Evolutionary conservation across 2,797 vertebrate genomes (phyloP), one percentile per base, ranked within the genome.

Genomic region (Hipposideros larvatus): DNA sequence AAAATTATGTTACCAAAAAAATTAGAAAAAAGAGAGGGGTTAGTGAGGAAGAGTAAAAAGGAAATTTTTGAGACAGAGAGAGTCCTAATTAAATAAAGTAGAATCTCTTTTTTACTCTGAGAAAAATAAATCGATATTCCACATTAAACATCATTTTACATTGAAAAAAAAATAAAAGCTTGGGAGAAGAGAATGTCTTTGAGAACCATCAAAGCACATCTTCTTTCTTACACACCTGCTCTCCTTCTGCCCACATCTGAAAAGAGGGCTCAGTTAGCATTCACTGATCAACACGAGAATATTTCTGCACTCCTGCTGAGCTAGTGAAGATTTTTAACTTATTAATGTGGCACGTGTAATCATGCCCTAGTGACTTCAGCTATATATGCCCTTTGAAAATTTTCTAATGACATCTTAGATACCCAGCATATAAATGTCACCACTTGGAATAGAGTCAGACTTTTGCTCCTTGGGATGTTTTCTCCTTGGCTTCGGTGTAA

Each of bases 371-470:
- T 79, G 94, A 92, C 73, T 95, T 83, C 22, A 88, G 82, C 34
- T 90, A 51, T 61, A 78, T 66, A 77, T 91, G 73, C 78, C 75
- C 83, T 97, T 96, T 97, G 96, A 96, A 97, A 96, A 89, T 75
- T 87, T 31, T 89, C 88, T 89, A 70, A 89, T 70, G 73, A 63
- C 65, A 34, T 73, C 71, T 66, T 94, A 94, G 74, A 59, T 41
- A 77, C 83, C 26, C 77, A 34, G 73, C 90, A 71, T 91, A 55
- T 77, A 71, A 95, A 89, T 95, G 61, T 65, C 91, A 86, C 77
- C 83, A 21, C 28, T 51, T 79, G 63, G 84, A 96, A 96, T 31
- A 79, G 77, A 90, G 46, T 73, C 65, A 74, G 94, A 80, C 77
- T 91, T 73, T 48, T 43, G 93, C 66, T 96, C 83, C 28, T 57